Evolutionary conservation across 2,888 invertebrate genomes (phyloP), one percentile per base, ranked within the genome.

Genomic region (Thecocarcelia acutangulata): DNA sequence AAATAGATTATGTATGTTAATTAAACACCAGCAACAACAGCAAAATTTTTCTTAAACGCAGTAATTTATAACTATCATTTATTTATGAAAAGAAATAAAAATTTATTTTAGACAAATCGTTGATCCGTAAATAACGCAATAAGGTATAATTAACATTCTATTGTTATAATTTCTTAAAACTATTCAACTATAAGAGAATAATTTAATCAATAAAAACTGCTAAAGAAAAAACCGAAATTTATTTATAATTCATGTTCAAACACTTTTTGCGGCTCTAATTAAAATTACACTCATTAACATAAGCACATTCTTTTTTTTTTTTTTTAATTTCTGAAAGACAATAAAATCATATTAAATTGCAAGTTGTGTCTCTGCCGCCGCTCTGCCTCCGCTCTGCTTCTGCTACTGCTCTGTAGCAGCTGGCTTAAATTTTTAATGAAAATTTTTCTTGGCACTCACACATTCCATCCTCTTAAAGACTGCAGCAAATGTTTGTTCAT

Each of bases 181-280:
- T n/a, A 68, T 76, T 75, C 69, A 64, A 64, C 50, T 69, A 56
- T 68, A 52, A 63, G 28, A 63, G 40, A 15, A 68, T 37, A 17
- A 19, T 56, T 44, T 48, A 42, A 66, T 28, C 13, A 15, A 21
- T 61, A 48, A 48, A 24, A 13, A 13, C 4, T 21, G 21, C n/a
- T 46, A 24, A n/a, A 42, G 1, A 24, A 17, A n/a, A 9, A 40
- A 8, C n/a, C 8, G 24, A 24, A 0, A 46, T 21, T 12, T 46
- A 37, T 17, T 46, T 37, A 64, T 48, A 56, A 56, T 46, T 64
- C 24, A 33, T 58, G 12, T 59, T 48, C 15, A 0, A 33, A 21
- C 6, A 42, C 58, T 54, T 59, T 58, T 68, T n/a, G 68, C 33
- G 76, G 73, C 61, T 77, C 69, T 73, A 76, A 76, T 81, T 77